These are phyloP conservation scores for Dendrocincla fuliginosa DNA, from an alignment of 2,797 vertebrate species.

Conservation along the genomic window DNA sequence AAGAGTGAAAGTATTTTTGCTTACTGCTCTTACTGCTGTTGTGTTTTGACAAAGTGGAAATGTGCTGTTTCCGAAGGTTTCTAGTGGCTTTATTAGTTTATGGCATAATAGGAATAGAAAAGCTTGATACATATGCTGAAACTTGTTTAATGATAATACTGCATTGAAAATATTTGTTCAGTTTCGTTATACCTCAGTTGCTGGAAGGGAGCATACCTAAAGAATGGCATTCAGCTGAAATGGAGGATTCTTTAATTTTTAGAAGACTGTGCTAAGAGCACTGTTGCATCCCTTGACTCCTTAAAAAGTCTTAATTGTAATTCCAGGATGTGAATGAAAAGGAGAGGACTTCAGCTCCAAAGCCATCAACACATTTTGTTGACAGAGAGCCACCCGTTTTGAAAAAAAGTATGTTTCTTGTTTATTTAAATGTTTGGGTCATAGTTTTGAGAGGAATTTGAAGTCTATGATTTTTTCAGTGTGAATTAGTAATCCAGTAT, in stretches of 20 bases:
- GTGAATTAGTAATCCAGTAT: not conserved
- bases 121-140: not conserved
- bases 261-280: not conserved
- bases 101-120: not conserved
- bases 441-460: not conserved
- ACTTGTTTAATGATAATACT: not conserved
- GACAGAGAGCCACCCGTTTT: constrained; percentile 78
- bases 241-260: not conserved
- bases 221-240: not conserved
- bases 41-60: not conserved
- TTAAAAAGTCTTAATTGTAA: constrained; percentile 35
- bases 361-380: constrained; percentile 78
- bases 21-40: not conserved
- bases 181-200: not conserved
- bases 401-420: constrained; percentile 84
- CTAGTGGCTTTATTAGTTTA: not conserved
- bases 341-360: constrained; percentile 75
- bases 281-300: not conserved
- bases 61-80: not conserved
- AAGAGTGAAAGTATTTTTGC: not conserved
- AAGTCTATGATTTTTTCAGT: not conserved
- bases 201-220: not conserved
- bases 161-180: not conserved
- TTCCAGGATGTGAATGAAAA: constrained; percentile 78
- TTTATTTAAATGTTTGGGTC: constrained; percentile 9